Conservation (phyloP, 1,140 invertebrate genomes). For the Dryas iulia region DNA sequence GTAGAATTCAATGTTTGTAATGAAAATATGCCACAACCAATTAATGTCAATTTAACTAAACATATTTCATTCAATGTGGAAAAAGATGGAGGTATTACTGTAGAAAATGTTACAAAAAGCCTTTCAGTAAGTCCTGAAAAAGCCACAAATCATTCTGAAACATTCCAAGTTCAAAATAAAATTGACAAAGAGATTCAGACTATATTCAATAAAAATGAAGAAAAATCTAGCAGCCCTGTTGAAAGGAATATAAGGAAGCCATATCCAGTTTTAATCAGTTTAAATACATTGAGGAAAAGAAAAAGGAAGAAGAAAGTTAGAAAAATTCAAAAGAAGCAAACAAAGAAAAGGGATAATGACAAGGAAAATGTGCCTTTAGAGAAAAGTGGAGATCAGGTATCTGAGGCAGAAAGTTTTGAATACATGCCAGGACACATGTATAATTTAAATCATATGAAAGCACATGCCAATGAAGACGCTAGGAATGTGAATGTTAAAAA, state of each 20-base stretch:
- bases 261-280: conserved; percentile 55
- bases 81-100: conserved; percentile 52
- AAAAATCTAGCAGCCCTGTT: conserved; percentile 31
- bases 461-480: conserved; percentile 28
- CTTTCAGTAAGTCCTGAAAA: conserved; percentile 56
- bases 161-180: conserved; percentile 36
- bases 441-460: conserved; percentile 60
- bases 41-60: conserved; percentile 71
- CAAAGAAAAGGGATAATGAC: conserved; percentile 35
- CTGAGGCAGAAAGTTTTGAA: conserved; percentile 77
- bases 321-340: conserved; percentile 39
- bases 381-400: conserved; percentile 61
- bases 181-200: conserved; percentile 75
- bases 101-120: conserved; percentile 55
- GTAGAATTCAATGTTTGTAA: conserved; percentile 64
- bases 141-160: conserved; percentile 34
- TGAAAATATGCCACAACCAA: conserved; percentile 45
- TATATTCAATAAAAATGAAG: conserved; percentile 44
- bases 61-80: conserved; percentile 74
- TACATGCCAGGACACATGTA: conserved; percentile 78
- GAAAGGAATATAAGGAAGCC: conserved; percentile 33
- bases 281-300: conserved; percentile 59
- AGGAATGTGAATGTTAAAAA: conserved; percentile 43
- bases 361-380: conserved; percentile 47
- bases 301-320: conserved; percentile 49